A percentile compares a stretch with the other conserved stretches of the same genome.
phyloP scores from a whole-genome alignment of 2,888 invertebrate genomes.

The Myathropa florea region DNA sequence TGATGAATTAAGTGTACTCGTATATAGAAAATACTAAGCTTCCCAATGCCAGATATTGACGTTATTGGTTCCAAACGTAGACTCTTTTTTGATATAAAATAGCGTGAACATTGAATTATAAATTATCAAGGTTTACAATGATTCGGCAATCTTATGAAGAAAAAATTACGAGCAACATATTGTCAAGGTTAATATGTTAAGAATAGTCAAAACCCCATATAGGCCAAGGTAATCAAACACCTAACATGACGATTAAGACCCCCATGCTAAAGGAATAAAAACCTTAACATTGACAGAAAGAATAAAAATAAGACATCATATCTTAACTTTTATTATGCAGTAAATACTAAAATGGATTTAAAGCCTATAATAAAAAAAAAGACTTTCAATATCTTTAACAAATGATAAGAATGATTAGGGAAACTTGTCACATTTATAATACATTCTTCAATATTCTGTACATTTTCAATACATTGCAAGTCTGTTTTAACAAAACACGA shows the following conservation, averaged over 20 bases:
- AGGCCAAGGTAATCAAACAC: neutral
- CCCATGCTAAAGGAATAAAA: neutral
- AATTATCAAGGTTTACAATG: neutral
- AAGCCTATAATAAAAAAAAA: neutral
- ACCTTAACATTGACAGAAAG: neutral
- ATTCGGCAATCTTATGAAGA: too few species aligned
- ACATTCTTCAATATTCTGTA: neutral
- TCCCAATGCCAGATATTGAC: too few species aligned
- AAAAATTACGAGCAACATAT: too few species aligned
- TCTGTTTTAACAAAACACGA: neutral
- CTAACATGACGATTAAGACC: too few species aligned
- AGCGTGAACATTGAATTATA: too few species aligned
- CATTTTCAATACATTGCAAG: neutral
- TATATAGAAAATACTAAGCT: too few species aligned
- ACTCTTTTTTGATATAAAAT: too few species aligned
- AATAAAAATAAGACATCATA: neutral
- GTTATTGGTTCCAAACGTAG: too few species aligned
- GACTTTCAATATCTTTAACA: neutral
- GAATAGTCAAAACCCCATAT: neutral
- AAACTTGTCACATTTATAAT: neutral
- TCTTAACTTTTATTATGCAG: neutral
- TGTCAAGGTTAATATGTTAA: neutral
- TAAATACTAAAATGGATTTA: neutral
- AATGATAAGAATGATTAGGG: neutral
- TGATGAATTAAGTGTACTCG: too few species aligned